These are phyloP conservation scores for Diaperis boleti DNA, from an alignment of 2,888 invertebrate species.

Conservation along the genomic window DNA sequence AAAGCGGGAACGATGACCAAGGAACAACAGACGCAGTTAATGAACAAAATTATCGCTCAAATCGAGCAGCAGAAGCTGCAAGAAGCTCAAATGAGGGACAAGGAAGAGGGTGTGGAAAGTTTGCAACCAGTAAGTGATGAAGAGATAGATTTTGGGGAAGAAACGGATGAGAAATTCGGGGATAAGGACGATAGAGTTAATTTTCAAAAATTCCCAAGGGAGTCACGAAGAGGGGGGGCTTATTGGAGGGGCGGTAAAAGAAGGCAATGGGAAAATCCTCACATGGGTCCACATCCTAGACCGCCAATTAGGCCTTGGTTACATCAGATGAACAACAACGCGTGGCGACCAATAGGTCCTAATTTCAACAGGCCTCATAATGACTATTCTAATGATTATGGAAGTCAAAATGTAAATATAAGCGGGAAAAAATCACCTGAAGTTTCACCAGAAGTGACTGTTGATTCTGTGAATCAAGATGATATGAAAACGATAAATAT, in stretches of 20 bases:
- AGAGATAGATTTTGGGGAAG: conserved; percentile 56
- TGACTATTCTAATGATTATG: conserved; percentile 8
- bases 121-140: conserved; percentile 65
- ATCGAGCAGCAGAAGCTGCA: conserved; percentile 82
- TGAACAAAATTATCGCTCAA: conserved; percentile 82
- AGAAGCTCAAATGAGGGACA: conserved; percentile 81
- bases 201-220: conserved; percentile 25
- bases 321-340: conserved; percentile 47
- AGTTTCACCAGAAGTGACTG: conserved; percentile 39
- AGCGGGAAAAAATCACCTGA: conserved; percentile 50
- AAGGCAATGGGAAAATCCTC: conserved; percentile 40
- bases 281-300: conserved; percentile 43
- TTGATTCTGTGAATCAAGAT: conserved; percentile 70
- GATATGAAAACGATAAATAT: conserved; percentile 85
- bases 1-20: conserved; percentile 80
- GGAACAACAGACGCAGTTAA: conserved; percentile 80
- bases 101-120: conserved; percentile 68
- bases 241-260: conserved; percentile 48
- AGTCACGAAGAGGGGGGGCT: conserved; percentile 40
- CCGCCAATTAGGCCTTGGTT: conserved; percentile 52
- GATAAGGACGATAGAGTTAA: conserved; percentile 44
- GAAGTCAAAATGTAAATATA: conserved; percentile 8
- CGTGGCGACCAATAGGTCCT: conserved; percentile 52
- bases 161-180: conserved; percentile 41
- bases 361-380: conserved; percentile 36